These are phyloP conservation scores for Tuta absoluta DNA, from an alignment of 2,888 invertebrate genomes.

Conservation along the genomic window DNA sequence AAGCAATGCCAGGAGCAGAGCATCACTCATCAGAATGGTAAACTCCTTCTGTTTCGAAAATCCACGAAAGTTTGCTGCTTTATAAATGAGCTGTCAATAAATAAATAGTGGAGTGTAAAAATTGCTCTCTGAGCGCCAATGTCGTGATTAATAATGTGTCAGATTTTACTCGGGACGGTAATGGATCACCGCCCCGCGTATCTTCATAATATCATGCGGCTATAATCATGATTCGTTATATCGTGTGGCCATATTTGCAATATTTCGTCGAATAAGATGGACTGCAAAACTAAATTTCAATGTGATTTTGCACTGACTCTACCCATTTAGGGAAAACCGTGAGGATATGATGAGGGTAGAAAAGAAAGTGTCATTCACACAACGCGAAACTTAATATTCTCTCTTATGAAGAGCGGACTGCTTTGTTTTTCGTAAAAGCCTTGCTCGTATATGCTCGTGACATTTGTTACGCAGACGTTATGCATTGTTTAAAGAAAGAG, in stretches of 20 bases:
- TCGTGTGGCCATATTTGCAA: not conserved
- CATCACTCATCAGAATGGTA: too few relatives aligned
- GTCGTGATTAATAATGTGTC: conserved; percentile 33
- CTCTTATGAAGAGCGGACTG: not conserved
- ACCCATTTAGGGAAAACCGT: not conserved
- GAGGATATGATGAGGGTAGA: conserved; percentile 13
- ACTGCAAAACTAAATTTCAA: not conserved
- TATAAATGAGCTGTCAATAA: conserved; percentile 26
- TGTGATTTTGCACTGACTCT: not conserved
- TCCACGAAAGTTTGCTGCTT: not conserved
- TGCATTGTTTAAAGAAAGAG: conserved; percentile 32
- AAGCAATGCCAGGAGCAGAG: not conserved
- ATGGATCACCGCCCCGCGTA: conserved; percentile 31
- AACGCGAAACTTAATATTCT: conserved; percentile 18
- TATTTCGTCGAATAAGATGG: not conserved
- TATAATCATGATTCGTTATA: not conserved
- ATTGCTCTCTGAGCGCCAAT: conserved; percentile 24
- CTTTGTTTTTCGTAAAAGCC: not conserved
- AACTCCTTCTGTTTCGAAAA: too few relatives aligned
- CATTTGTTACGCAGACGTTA: conserved; percentile 26
- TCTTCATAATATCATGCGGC: not conserved
- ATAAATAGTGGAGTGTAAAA: conserved; percentile 28
- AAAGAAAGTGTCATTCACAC: conserved; percentile 11
- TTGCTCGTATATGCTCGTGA: conserved; percentile 13
- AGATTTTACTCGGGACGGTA: conserved; percentile 33